Evolutionary conservation across 2,888 invertebrate genomes (phyloP), one percentile per base, ranked within the genome.

Genomic region (Hemaris fuciformis): DNA sequence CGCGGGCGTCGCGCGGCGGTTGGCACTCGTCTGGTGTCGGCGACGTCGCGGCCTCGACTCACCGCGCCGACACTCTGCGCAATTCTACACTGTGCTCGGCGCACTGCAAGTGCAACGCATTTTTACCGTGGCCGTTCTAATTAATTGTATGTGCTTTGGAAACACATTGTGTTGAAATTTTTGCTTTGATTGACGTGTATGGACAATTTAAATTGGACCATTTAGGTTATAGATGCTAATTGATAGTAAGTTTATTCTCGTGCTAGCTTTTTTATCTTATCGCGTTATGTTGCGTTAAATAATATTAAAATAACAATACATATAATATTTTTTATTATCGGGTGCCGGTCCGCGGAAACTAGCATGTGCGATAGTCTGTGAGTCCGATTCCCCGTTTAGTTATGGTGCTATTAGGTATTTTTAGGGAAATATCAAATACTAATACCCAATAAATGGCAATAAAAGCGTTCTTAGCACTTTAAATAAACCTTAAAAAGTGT

Each of bases 41-140:
- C 41, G 38, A 41, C 61, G 64, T 61, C 61, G 48, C 63, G 57
- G 60, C 18, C 61, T 56, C 64, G 64, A 64, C 72, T 66, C 66
- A 59, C 31, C 79, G 87, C 85, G 88, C 83, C 83, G 84, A 48
- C 74, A 69, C 81, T 83, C 87, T 89, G 89, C 89, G 90, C 89
- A 88, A 79, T 87, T 76, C 78, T 73, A 78, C 71, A 61, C 65
- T 60, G 66, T 64, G 56, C 63, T 64, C 60, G 62, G 61, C 61
- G 62, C 67, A 71, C 62, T 75, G 78, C 79, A 76, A 74, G 69
- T 79, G 77, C 76, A 77, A 67, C 67, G 43, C 42, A 43, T 61
- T 61, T 61, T 57, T 67, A 65, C 64, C 48, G 64, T 61, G 70
- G 66, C 64, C 66, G 68, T 69, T 70, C 66, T 71, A 71, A 69